Evolutionary conservation across 2,888 invertebrate genomes (phyloP).

Genomic region (Cryptus armator): DNA sequence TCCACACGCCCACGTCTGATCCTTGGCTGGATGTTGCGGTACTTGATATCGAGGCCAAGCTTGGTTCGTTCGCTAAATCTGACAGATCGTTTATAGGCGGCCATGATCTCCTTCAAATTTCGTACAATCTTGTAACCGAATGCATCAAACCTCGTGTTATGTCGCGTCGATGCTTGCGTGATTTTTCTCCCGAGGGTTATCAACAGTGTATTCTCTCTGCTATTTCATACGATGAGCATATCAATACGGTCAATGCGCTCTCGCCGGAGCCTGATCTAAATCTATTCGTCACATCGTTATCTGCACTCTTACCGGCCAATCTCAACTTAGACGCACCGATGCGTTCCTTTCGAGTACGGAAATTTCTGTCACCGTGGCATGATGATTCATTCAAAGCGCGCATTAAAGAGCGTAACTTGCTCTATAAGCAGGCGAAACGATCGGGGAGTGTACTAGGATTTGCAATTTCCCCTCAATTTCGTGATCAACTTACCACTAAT

Average conservation of each 20-base stretch:
- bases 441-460: not conserved
- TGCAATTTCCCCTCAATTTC: not conserved
- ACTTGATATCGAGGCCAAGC: not conserved
- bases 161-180: no score
- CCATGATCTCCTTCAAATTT: slow-evolving; percentile 5
- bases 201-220: no score
- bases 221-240: no score
- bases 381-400: not conserved
- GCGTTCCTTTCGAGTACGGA: not conserved
- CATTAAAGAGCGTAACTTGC: not conserved
- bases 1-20: not conserved
- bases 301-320: no score
- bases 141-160: no score
- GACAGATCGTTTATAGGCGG: slow-evolving; percentile 9
- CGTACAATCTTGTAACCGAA: no score
- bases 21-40: not conserved
- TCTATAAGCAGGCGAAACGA: not conserved
- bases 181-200: no score
- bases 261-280: no score
- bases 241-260: no score
- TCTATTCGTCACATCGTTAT: no score
- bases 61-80: slow-evolving; percentile 6
- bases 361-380: not conserved
- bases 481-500: not conserved
- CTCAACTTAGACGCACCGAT: not conserved